Evolutionary conservation across 2,888 invertebrate genomes (phyloP), one percentile per base, ranked within the genome.

Genomic region (Agrochola litura): DNA sequence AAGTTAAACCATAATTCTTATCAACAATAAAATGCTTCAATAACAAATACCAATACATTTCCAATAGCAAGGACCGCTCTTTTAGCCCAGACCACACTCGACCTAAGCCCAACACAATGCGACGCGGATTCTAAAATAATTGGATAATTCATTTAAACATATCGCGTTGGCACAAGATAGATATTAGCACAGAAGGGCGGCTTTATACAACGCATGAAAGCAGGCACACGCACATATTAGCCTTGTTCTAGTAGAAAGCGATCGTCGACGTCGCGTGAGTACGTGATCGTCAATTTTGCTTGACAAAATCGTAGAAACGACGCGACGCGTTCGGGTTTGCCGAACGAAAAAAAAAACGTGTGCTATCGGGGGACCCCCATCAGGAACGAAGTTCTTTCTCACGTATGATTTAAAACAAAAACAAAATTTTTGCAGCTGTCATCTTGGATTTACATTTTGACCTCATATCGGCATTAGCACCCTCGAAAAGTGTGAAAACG

Each of bases 101-200:
- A 68, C 19, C n/a, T 79, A 78, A 85, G 72, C 73, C 67, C 58
- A 60, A 65, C 68, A 67, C 69, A 83, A 80, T 77, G 49, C 76
- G 69, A 63, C 46, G 73, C 49, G 49, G 79, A 86, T 83, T 78
- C 77, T 65, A 73, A 71, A 77, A 73, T 77, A 87, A 86, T 87
- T 87, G 79, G 73, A 80, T 86, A 74, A 87, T 87, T 76, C 70
- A 82, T 83, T 86, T 77, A 76, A 85, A 85, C 79, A 85, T 80
- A 87, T 72, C 75, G 71, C 61, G 56, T 60, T 68, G 19, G n/a
- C 78, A 46, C 61, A 63, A 16, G 14, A 54, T 41, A 46, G 6
- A 9, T 37, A 61, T 8, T 9, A 37, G 9, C 6, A 14, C 25
- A 78, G 41, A 76, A 76, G 41, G 49, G 1, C 14, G 1, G 5